Base-by-base conservation (phyloP, 2,797 vertebrate genomes). In the Phataginus tetradactyla region DNA sequence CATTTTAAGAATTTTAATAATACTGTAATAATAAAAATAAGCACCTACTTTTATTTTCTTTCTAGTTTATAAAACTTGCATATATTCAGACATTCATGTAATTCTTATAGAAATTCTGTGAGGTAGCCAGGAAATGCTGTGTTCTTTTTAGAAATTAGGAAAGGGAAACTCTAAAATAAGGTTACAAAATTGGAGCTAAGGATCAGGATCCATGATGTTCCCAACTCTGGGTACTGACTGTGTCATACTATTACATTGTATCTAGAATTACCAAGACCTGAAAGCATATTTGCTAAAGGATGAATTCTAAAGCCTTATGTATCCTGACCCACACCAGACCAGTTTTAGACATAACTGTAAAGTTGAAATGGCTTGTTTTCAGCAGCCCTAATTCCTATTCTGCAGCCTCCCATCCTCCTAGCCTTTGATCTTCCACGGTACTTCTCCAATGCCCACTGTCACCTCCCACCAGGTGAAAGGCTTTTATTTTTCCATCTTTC, bases 1-100 rank as follows among this genome's bases (percentile, higher is more conserved):
- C 32, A 49, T 79, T 95, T 75, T 63, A 84, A 72, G 21, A 86
- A 86, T 25, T 95, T 84, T 89, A 42, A 51, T 72, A 77, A 78
- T 75, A 55, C 6, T 77, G 4, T 59, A 51, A 69, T 32, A 86
- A 87, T 78, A 84, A 34, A 93, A 93, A 45, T 64, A 90, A 90
- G 11, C 0, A 87, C 27, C 17, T 59, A 55, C 8, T 94, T 69
- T 83, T 34, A 79, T n/a, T 68, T 51, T 83, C 37, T 20, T 89
- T 55, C 64, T 75, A 69, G 23, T 75, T 79, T 63, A 45, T 89
- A 63, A 39, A 85, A 86, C 7, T 37, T 92, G 23, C 5, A 21
- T 32, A 45, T 79, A 68, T 71, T 11, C 4, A 42, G 37, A 45
- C 14, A 34, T 39, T 12, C 23, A 68, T 17, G 1, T 86, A 37